Conservation (phyloP, 2,888 invertebrate genomes). For the Ormyrus pomaceus region DNA sequence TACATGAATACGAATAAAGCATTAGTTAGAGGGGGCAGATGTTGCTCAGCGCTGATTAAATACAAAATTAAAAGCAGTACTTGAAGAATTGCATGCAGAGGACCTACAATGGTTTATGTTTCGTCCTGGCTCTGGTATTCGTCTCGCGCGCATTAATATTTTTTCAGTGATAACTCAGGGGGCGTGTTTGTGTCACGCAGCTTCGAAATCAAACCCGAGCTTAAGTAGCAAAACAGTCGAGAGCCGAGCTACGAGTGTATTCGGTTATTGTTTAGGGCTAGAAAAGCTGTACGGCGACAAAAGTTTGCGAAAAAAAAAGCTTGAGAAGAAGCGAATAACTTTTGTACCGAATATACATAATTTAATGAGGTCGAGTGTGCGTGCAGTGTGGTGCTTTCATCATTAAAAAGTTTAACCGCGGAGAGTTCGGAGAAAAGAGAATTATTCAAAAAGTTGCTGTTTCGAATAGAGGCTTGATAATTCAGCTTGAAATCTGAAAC, state of each 20-base stretch:
- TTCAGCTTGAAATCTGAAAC: no score
- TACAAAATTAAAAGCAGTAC: constrained; percentile 13
- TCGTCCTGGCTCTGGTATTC: constrained; percentile 41
- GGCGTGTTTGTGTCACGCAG: constrained; percentile 60
- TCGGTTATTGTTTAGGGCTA: no score
- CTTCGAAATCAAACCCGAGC: constrained; percentile 49
- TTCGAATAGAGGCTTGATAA: no score
- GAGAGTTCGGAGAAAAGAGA: no score
- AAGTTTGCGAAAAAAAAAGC: no score
- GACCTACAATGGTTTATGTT: background rate
- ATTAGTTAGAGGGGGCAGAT: background rate
- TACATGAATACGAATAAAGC: background rate
- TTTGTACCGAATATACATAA: no score
- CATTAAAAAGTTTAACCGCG: no score
- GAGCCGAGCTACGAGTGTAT: constrained; percentile 15
- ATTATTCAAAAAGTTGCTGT: no score
- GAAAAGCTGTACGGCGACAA: no score
- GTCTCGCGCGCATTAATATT: constrained; percentile 22
- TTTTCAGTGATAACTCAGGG: constrained; percentile 57
- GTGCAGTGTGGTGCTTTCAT: no score
- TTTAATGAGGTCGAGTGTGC: no score
- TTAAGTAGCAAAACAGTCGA: constrained; percentile 44
- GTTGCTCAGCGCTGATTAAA: constrained; percentile 6
- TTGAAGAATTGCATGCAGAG: background rate
- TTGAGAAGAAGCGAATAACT: no score